These are phyloP conservation scores for Anticlea derivata DNA, from an alignment of 2,888 invertebrate species.

Conservation along the genomic window DNA sequence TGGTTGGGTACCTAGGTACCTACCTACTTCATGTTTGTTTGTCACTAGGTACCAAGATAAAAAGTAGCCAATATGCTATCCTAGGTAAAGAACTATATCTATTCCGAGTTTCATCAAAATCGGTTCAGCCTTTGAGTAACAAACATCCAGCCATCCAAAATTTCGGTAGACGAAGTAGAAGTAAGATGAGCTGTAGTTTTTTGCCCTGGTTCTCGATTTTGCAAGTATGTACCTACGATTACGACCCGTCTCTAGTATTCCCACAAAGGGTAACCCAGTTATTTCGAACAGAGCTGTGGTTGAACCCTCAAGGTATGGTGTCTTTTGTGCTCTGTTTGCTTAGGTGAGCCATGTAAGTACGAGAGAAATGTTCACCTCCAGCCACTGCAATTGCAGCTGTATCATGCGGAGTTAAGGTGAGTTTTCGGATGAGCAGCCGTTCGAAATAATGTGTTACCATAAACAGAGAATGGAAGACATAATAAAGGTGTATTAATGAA, in stretches of 20 bases:
- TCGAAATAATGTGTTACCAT: constrained; percentile 16
- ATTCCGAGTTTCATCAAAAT: too few species aligned
- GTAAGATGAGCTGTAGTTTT: too few species aligned
- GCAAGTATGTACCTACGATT: too few species aligned
- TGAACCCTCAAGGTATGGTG: constrained; percentile 24
- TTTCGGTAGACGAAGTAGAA: too few species aligned
- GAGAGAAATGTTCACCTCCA: constrained; percentile 8
- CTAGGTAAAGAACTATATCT: too few species aligned
- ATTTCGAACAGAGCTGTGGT: constrained; percentile 6
- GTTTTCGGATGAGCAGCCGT: constrained; percentile 1
- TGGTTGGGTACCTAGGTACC: too few species aligned
- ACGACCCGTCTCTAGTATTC: neutral
- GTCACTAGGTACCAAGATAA: too few species aligned
- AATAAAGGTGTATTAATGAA: constrained; percentile 23
- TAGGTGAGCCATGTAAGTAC: constrained; percentile 31
- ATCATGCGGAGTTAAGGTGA: neutral
- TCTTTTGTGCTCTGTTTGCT: constrained; percentile 36
- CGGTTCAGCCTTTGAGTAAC: too few species aligned
- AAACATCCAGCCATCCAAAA: too few species aligned
- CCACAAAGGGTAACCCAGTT: constrained; percentile 11
- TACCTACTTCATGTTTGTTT: too few species aligned
- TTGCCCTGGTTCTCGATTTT: too few species aligned
- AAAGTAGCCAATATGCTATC: too few species aligned
- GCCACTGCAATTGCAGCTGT: constrained; percentile 15
- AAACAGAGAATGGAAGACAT: constrained; percentile 16